Base-by-base conservation (phyloP, 2,113 vertebrate genomes). In the Poeciliopsis occidentalis region DNA sequence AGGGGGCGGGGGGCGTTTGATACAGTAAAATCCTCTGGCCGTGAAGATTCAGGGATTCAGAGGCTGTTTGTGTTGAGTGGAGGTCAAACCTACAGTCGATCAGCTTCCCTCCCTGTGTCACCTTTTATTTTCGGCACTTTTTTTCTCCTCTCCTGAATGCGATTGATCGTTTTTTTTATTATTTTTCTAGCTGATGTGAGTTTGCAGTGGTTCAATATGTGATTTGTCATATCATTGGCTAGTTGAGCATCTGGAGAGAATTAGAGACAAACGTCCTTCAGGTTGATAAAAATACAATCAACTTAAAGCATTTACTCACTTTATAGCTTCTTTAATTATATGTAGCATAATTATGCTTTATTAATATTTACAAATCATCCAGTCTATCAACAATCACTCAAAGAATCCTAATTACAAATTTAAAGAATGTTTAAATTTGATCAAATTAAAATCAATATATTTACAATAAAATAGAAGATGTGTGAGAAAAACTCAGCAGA, bases 61-160 rank as follows among this genome's bases (percentile, higher is more conserved):
- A 57, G 57, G 41, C 10, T 78, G 60, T 64, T 83, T 85, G 79
- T 91, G 67, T 75, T 8, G 66, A 8, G 31, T 62, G 0, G 87
- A 88, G 89, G 86, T 89, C 86, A 89, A 64, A 82, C 61, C 84
- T 66, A 10, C 81, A 86, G 85, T 92, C 85, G 74, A 89, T 87
- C 11, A 54, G 41, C 79, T 79, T 76, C 81, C 79, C 76, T 82
- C 76, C 77, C 39, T 69, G 60, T 34, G 22, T 69, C 60, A 76
- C 17, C n/a, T 51, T 80, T 80, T 71, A 79, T 83, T 79, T 78
- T 77, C 73, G 26, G 4, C 4, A 4, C 54, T 44, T 69, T 75
- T 37, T 29, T 37, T 31, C 31, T 76, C 62, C 67, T 60, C 72
- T 74, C 71, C 72, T 68, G 72, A 85, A 44, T 22, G 27, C 1